Percentiles rank a stretch among this genome's conserved stretches.
phyloP scores from a whole-genome alignment of 2,113 vertebrate genomes.

The Anoplopoma fimbria region DNA sequence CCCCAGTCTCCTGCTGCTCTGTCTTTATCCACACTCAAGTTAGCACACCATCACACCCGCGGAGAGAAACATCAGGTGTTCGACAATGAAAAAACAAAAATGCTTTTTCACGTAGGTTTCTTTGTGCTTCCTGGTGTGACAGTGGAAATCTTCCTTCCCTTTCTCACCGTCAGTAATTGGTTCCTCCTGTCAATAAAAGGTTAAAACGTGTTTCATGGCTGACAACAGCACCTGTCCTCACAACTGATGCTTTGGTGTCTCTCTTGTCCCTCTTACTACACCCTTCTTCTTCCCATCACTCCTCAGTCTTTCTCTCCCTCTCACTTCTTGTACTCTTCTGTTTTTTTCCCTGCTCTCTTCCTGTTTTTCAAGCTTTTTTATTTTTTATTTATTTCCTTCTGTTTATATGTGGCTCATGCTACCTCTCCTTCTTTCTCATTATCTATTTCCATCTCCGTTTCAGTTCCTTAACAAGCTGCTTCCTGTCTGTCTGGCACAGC shows the following conservation, averaged over 20 bases:
- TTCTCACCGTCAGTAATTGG: conserved; percentile 62
- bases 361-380: conserved; percentile 40
- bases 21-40: background rate
- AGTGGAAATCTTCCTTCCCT: conserved; percentile 44
- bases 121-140: conserved; percentile 55
- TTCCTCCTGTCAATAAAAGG: conserved; percentile 63
- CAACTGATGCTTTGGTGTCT: conserved; percentile 39
- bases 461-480: conserved; percentile 78
- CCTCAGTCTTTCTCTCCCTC: conserved; percentile 1
- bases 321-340: background rate
- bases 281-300: conserved; percentile 14
- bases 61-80: conserved; percentile 26
- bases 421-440: conserved; percentile 59
- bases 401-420: conserved; percentile 46
- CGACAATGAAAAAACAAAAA: conserved; percentile 14
- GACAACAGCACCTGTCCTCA: conserved; percentile 68
- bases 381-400: conserved; percentile 25
- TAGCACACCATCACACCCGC: background rate
- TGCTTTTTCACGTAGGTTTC: conserved; percentile 9
- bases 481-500: conserved; percentile 80
- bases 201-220: conserved; percentile 64
- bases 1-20: background rate
- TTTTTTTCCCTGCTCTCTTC: conserved; percentile 15
- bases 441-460: conserved; percentile 72
- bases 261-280: background rate